Evolutionary conservation across 2,113 vertebrate genomes (phyloP), one percentile per base, ranked within the genome.

Genomic region (Aptenodytes forsteri): DNA sequence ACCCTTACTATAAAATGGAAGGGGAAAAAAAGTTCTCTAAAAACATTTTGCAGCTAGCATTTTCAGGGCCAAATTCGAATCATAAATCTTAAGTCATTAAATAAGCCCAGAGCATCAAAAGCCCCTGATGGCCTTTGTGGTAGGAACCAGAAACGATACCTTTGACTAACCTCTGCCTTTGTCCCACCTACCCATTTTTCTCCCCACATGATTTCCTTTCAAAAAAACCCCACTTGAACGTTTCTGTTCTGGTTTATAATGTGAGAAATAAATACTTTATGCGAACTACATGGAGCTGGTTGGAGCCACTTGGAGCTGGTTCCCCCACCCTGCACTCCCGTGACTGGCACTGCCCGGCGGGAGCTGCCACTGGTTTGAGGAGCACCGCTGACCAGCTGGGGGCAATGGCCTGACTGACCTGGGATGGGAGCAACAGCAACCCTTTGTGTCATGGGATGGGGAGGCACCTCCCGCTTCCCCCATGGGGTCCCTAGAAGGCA

Each of bases 301-400:
- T 49, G 42, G 49, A 71, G 66, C 8, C 16, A 4, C 2, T 19
- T 30, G 44, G 21, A 58, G 26, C 3, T 1, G 0, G 7, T 76
- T 83, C 16, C 22, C 22, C 11, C 15, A 18, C 5, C 8, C 13
- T 11, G 21, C 9, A 18, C 11, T 32, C 11, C 9, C 0, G 1
- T 32, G 69, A 26, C 14, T 73, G 36, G 27, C 36, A 26, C 14
- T 66, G 36, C 32, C 36, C 0, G 0, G 5, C 0, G 1, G 64
- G 26, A 59, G 6, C 23, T 59, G 38, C 11, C 2, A 1, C 5
- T 38, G 26, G 26, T 17, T 42, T 4, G 3, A 21, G 50, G 9
- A 58, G 16, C 67, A 49, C 11, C 1, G 2, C 25, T 0, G 1
- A 56, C 12, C 49, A 73, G n/a, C 8, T 7, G 40, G 42, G 29